Percentiles rank a stretch among this genome's conserved stretches.
These are phyloP conservation scores for Teinopalpus imperialis DNA, from an alignment of 2,888 invertebrate species.

Conservation along the genomic window DNA sequence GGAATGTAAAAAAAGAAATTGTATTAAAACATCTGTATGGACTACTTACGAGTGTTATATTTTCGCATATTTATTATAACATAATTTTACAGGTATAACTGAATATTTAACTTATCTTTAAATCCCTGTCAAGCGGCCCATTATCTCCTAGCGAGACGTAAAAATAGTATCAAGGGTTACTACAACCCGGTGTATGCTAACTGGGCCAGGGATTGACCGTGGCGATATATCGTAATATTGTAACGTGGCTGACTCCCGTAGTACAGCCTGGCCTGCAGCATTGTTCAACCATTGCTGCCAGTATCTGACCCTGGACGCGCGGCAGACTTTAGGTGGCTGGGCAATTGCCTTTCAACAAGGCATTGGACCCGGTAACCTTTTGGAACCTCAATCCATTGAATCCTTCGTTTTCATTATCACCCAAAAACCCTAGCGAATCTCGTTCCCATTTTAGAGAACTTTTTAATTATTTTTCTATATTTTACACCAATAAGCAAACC, in stretches of 20 bases:
- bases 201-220: conserved; percentile 63
- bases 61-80: conserved; percentile 30
- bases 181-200: conserved; percentile 67
- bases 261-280: conserved; percentile 55
- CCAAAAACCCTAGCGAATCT: too few relatives aligned
- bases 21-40: too few relatives aligned
- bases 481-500: too few relatives aligned
- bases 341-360: conserved; percentile 80
- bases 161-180: conserved; percentile 74
- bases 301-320: conserved; percentile 64
- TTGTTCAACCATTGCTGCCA: conserved; percentile 75
- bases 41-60: too few relatives aligned
- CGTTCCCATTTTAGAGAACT: too few relatives aligned
- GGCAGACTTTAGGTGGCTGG: conserved; percentile 64
- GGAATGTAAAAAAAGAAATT: too few relatives aligned
- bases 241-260: conserved; percentile 43
- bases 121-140: conserved; percentile 66
- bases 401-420: too few relatives aligned
- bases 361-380: conserved; percentile 70
- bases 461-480: too few relatives aligned
- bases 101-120: conserved; percentile 28
- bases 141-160: conserved; percentile 56
- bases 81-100: conserved; percentile 62
- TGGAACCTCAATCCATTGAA: conserved; percentile 5
- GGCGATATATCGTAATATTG: conserved; percentile 43